Conservation (phyloP, 2,797 vertebrate genomes). For the Chelonia mydas region DNA sequence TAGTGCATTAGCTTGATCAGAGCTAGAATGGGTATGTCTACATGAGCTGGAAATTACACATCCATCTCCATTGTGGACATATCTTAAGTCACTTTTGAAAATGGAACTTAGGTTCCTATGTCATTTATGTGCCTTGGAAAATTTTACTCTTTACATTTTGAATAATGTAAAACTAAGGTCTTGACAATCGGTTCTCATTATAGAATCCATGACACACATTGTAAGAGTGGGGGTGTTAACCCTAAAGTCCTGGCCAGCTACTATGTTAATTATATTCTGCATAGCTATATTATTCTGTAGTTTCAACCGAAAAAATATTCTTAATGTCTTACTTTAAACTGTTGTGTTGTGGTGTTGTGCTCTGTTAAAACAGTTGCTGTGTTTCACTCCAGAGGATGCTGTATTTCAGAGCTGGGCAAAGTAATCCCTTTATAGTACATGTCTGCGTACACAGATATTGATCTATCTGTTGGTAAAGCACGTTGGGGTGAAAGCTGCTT, state of each 20-base stretch:
- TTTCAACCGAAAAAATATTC: neutral
- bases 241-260: neutral
- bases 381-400: neutral
- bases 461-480: neutral
- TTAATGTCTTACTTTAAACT: neutral
- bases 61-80: neutral
- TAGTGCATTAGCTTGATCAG: neutral
- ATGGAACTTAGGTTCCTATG: neutral
- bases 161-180: neutral
- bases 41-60: neutral
- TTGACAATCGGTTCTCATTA: neutral
- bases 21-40: too few species aligned
- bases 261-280: neutral
- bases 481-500: neutral
- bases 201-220: neutral
- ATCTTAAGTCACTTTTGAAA: neutral
- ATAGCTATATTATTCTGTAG: neutral
- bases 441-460: neutral
- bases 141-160: neutral
- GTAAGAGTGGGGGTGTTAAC: neutral
- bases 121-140: neutral
- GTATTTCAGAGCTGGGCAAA: neutral
- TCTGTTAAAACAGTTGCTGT: neutral
- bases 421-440: accelerated
- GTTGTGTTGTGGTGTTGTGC: neutral